These are phyloP conservation scores for Eristalis tenax DNA, from an alignment of 2,888 invertebrate species.

Conservation along the genomic window DNA sequence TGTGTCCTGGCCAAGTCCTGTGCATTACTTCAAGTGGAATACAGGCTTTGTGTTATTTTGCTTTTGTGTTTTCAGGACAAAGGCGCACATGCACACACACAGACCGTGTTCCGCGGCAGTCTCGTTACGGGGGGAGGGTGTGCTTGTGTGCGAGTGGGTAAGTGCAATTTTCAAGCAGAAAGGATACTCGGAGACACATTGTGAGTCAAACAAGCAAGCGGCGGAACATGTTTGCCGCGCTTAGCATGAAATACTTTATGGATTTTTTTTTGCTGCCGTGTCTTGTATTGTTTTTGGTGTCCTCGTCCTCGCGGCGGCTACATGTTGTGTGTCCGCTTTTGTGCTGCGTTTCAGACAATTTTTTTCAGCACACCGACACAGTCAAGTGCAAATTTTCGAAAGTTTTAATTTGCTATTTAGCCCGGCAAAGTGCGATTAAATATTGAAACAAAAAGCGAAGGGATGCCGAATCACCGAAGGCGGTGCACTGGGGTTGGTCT, in stretches of 20 bases:
- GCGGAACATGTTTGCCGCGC: constrained; percentile 47
- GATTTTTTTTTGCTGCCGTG: neutral
- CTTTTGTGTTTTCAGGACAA: constrained; percentile 49
- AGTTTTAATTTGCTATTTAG: constrained; percentile 56
- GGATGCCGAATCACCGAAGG: neutral
- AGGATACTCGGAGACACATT: constrained; percentile 36
- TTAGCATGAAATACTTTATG: constrained; percentile 25
- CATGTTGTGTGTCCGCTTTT: constrained; percentile 9
- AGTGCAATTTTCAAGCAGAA: constrained; percentile 38
- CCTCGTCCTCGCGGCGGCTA: neutral
- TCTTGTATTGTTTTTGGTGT: constrained; percentile 16
- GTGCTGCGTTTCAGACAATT: neutral
- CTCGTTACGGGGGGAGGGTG: neutral
- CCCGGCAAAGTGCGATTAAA: constrained; percentile 38
- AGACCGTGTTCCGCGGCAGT: neutral
- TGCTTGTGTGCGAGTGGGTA: neutral
- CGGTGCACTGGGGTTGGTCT: neutral
- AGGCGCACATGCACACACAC: neutral
- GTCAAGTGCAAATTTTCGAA: constrained; percentile 48
- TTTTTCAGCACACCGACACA: constrained; percentile 16
- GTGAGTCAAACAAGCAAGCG: constrained; percentile 14
- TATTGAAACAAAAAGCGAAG: neutral
- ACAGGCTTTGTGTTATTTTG: constrained; percentile 37
- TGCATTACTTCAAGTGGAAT: constrained; percentile 58
- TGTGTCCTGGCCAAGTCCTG: constrained; percentile 40